Evolutionary conservation across 2,797 vertebrate species (phyloP).

Genomic region (Peromyscus aztecus): DNA sequence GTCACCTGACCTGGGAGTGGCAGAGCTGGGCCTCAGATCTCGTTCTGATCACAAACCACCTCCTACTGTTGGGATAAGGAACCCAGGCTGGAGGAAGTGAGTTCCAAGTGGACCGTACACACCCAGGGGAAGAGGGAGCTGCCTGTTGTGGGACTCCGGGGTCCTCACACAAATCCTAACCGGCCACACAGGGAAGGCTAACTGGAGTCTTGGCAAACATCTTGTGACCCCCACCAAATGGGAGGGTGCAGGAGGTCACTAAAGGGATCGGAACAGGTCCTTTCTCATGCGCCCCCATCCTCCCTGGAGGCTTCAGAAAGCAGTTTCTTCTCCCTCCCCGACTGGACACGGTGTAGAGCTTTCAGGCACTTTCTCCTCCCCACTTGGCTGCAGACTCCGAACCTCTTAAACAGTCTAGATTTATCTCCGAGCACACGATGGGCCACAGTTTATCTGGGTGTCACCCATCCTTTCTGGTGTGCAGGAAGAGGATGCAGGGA

Average conservation of each 20-base stretch:
- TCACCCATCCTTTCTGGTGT: neutral
- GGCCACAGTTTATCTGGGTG: rapidly evolving
- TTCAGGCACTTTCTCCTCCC: neutral
- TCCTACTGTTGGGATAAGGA: neutral
- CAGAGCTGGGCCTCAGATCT: neutral
- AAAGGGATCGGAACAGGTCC: neutral
- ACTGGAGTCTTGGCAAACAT: rapidly evolving
- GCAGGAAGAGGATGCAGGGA: neutral
- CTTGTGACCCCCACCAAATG: neutral
- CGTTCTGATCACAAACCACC: neutral
- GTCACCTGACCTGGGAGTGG: neutral
- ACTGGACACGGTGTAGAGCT: neutral
- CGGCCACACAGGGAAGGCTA: neutral
- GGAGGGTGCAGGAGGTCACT: neutral
- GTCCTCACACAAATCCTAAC: rapidly evolving
- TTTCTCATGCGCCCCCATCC: rapidly evolving
- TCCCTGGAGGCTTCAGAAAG: neutral
- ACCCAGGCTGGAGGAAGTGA: neutral
- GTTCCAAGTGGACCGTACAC: rapidly evolving
- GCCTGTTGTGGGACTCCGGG: rapidly evolving
- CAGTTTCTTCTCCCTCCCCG: rapidly evolving
- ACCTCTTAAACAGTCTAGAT: rapidly evolving
- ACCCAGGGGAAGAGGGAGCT: rapidly evolving
- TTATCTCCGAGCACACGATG: rapidly evolving
- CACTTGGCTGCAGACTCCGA: neutral